Base-by-base conservation (phyloP, 2,888 invertebrate genomes). In the Villa cingulata region DNA sequence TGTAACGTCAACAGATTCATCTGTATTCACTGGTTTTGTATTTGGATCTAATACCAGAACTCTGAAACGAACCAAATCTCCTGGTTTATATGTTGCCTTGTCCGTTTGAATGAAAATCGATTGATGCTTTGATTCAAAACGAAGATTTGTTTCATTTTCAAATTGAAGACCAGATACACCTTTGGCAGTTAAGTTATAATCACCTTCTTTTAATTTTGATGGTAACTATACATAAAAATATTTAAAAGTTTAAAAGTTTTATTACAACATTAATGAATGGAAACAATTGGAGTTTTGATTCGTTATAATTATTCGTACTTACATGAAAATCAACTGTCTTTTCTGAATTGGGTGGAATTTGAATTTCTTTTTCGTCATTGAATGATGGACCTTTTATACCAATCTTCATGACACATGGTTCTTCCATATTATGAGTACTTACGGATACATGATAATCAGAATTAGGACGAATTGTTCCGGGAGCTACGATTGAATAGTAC, bases 71-170 rank as follows among this genome's bases (percentile, higher is more conserved):
- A 96, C 80, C 54, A 78, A 78, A 62, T 85, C 82, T 15, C 85
- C 83, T 0, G 92, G 91, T 62, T 89, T 86, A 67, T 94, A 95
- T 53, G 90, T 81, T 16, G 88, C 81, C 69, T 89, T 86, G 67
- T 95, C 94, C 0, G 91, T 91, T 65, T 95, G 94, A 46, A 94
- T 78, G 61, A 90, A 86, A 9, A 90, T 77, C n/a, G 87, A 85
- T 61, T 84, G 83, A 10, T 84, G 84, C 61, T 89, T 58, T 83
- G 85, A 61, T 89, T 83, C 54, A 79, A 77, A 52, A 79, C 74
- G 70, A 77, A 90, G 48, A 74, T 76, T 73, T 1, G 82, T 82
- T n/a, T 81, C 75, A 54, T 85, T 80, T 45, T 75, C 73, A 64
- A 90, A 89, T 51, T 75, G 74, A 37, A 84, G 71, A 1, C 86